Conservation (phyloP, 2,888 invertebrate genomes). For the Sepioteuthis lessoniana region DNA sequence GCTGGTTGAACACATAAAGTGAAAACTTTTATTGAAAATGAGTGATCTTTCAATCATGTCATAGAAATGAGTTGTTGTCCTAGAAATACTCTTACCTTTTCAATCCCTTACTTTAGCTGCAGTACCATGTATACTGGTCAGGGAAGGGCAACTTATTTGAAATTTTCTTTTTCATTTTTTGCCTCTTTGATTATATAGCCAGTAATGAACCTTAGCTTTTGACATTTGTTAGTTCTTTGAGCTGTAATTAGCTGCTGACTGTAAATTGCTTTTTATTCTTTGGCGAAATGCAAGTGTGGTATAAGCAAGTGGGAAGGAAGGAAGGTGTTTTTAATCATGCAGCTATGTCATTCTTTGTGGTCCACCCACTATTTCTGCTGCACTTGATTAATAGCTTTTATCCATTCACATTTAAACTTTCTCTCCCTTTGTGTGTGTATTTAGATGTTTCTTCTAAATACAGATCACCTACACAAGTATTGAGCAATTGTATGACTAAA, state of each 20-base stretch:
- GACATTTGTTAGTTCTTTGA: not conserved
- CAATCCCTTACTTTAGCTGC: too few relatives aligned
- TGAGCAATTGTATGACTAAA: too few relatives aligned
- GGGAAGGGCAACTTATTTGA: not conserved
- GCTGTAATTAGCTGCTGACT: slow-evolving; percentile 7
- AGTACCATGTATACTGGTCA: too few relatives aligned
- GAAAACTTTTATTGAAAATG: too few relatives aligned
- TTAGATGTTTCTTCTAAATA: not conserved
- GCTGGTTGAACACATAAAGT: too few relatives aligned
- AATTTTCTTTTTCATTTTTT: not conserved
- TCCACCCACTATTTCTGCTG: not conserved
- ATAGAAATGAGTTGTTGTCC: too few relatives aligned
- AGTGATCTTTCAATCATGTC: too few relatives aligned
- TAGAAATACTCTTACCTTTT: too few relatives aligned
- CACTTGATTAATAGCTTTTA: not conserved
- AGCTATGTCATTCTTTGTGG: not conserved
- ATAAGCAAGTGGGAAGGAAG: not conserved
- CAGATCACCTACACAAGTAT: not conserved
- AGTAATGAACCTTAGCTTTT: not conserved
- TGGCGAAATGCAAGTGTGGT: not conserved
- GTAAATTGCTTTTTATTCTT: not conserved
- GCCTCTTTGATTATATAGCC: not conserved
- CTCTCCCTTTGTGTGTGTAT: not conserved
- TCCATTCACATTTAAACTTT: not conserved
- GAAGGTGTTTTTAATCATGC: not conserved